A percentile compares a stretch with the other conserved stretches of the same genome.
These are phyloP conservation scores for Linnaemya tessellans DNA, from an alignment of 2,888 invertebrate species.

Conservation along the genomic window DNA sequence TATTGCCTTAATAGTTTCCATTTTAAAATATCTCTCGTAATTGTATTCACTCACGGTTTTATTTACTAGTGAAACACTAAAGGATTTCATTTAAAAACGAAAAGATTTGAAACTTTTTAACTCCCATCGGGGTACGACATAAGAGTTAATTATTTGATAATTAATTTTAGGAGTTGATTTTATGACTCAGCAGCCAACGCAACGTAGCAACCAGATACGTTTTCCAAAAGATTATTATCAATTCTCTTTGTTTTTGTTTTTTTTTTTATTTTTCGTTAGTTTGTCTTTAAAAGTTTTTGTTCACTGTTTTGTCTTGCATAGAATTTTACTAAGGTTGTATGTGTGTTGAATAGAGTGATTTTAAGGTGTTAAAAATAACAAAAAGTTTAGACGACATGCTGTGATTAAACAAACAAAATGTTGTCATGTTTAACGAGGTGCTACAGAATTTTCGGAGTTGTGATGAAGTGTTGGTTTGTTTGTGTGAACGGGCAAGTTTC, in stretches of 20 bases:
- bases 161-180: conserved; percentile 42
- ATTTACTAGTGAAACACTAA: not conserved
- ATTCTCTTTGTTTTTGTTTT: not conserved
- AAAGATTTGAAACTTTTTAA: not conserved
- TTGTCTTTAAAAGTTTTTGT: not conserved
- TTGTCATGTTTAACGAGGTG: not conserved
- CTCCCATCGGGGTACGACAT: not conserved
- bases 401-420: conserved; percentile 8
- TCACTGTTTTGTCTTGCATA: not conserved
- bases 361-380: conserved; percentile 4
- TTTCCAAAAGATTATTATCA: not conserved
- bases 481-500: not conserved
- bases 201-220: conserved; percentile 9
- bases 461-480: not conserved
- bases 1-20: not conserved
- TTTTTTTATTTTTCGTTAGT: no score
- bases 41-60: not conserved
- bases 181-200: conserved; percentile 19
- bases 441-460: not conserved
- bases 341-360: not conserved
- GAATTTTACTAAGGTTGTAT: not conserved
- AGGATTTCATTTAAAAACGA: not conserved
- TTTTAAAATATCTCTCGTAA: not conserved
- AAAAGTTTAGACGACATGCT: conserved; percentile 10
- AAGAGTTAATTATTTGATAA: conserved; percentile 24